These are phyloP conservation scores for Willisornis vidua DNA, from an alignment of 2,113 vertebrate genomes.

Conservation along the genomic window DNA sequence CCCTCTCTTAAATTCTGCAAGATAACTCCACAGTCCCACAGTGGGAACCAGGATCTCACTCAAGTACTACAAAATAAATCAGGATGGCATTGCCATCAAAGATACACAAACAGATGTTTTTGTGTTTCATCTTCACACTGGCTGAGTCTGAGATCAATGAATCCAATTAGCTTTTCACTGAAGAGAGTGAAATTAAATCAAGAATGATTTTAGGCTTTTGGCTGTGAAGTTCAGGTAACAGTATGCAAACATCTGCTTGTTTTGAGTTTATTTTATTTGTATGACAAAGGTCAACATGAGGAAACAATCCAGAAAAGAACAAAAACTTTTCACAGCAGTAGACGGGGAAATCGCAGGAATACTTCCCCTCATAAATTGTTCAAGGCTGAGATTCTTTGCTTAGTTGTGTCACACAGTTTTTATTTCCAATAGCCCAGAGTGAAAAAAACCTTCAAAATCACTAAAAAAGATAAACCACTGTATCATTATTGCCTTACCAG, in stretches of 20 bases:
- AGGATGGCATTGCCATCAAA: background rate
- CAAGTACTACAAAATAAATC: background rate
- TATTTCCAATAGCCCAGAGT: background rate
- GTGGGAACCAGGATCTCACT: background rate
- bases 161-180: background rate
- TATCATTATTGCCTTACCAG: background rate
- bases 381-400: background rate
- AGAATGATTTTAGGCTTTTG: background rate
- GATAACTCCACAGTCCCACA: background rate
- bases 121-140: background rate
- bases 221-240: background rate
- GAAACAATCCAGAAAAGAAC: background rate
- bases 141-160: background rate
- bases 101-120: background rate
- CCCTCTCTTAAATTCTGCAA: background rate
- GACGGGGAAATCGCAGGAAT: background rate
- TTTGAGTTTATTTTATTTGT: constrained; percentile 8
- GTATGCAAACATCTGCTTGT: background rate
- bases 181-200: background rate
- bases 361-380: background rate
- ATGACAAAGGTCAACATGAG: background rate
- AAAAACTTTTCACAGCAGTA: background rate
- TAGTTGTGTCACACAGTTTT: background rate
- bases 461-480: background rate
- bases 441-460: background rate